Evolutionary conservation across 2,888 invertebrate genomes (phyloP).

Genomic region (Zhuqinia jingwanae): DNA sequence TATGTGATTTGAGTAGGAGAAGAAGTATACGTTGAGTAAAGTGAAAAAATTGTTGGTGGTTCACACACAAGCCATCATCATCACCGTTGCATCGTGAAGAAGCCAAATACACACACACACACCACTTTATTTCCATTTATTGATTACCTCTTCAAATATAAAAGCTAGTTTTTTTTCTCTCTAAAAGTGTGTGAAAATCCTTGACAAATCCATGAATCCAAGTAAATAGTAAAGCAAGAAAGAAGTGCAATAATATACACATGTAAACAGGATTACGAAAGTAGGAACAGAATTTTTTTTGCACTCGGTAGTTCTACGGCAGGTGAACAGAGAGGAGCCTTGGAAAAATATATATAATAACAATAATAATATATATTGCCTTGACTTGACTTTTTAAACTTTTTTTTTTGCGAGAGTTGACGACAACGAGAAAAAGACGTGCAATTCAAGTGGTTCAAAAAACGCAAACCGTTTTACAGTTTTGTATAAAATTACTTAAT

Average conservation of each 20-base stretch:
- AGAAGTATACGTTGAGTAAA: conserved; percentile 17
- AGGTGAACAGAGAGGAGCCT: conserved; percentile 16
- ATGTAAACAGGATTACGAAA: conserved; percentile 49
- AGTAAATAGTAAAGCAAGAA: too few relatives aligned
- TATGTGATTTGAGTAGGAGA: too few relatives aligned
- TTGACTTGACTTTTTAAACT: conserved; percentile 23
- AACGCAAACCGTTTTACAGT: conserved; percentile 6
- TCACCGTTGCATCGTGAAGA: conserved; percentile 41
- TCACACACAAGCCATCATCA: conserved; percentile 53
- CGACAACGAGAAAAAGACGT: background rate
- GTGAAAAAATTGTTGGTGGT: conserved; percentile 50
- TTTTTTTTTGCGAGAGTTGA: conserved; percentile 10
- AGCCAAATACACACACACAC: conserved; percentile 1
- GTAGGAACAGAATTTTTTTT: conserved; percentile 56
- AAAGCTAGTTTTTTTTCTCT: conserved; percentile 37
- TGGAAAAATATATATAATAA: conserved; percentile 24
- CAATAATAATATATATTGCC: background rate
- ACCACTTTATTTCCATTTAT: conserved; percentile 30
- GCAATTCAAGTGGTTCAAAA: background rate
- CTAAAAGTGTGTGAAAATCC: conserved; percentile 69
- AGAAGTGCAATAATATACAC: too few relatives aligned
- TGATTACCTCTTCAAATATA: conserved; percentile 31
- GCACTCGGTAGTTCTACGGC: too few relatives aligned
- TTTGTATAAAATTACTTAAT: conserved; percentile 12
- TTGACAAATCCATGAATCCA: conserved; percentile 58